Base-by-base conservation (phyloP, 2,888 invertebrate species). In the Ormyrus pomaceus region DNA sequence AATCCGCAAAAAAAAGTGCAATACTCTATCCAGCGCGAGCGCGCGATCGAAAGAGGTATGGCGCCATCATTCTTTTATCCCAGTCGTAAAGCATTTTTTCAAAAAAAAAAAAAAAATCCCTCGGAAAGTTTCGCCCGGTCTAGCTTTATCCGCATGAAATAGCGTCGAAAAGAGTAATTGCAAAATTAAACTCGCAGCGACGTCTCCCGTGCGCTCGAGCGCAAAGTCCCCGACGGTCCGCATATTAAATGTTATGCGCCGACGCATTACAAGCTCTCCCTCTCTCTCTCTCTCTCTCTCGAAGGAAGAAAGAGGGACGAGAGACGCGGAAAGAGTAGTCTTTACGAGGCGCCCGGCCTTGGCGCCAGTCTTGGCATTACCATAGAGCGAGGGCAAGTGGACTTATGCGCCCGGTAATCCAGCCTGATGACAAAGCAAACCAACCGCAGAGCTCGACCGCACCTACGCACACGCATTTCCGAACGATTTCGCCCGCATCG, bases 321-420 rank as follows among this genome's bases (percentile, higher is more conserved):
- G 51, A 50, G 45, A 19, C 34, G 34, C 34, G 46, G 8, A 53
- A 11, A n/a, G 45, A 34, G 34, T 8, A 62, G 78, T 82, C 78
- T 83, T 82, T 82, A 79, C 79, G 79, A 82, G 83, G 81, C 82
- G 81, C 80, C 76, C 79, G 46, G 70, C 70, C 59, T 64, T 73
- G 71, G 74, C 79, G 80, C 79, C 80, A 80, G 81, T 80, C 75
- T 80, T 62, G 59, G 59, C 80, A 83, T 84, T 84, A 83, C 80
- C 82, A 83, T 84, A 82, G 70, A 70, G 73, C 55, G 80, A n/a
- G 34, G 48, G 9, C 70, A 48, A 80, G 78, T 74, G 79, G 62
- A 72, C 77, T 79, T 72, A 62, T 68, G 77, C 56, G 72, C 77
- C 80, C 58, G 70, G 75, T 82, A 84, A 83, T 82, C 79, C 71